These are phyloP conservation scores for Ataeniobius toweri DNA, from an alignment of 2,797 vertebrate genomes.

Conservation along the genomic window DNA sequence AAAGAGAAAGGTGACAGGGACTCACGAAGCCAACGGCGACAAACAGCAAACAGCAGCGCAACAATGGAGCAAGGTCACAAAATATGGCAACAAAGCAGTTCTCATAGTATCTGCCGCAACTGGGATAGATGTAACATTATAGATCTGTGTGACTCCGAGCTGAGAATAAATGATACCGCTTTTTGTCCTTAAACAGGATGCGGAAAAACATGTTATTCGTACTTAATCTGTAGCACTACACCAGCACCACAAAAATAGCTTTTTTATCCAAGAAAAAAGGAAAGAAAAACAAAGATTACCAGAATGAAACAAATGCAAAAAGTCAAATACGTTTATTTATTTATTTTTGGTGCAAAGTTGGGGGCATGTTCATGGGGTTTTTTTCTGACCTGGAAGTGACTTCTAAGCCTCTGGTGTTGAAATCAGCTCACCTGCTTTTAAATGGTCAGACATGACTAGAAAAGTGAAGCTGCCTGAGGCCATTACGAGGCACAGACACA, in stretches of 20 bases:
- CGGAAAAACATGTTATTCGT: background rate
- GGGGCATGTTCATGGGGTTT: slow-evolving; percentile 8
- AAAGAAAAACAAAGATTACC: slow-evolving; percentile 22
- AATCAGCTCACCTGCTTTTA: slow-evolving; percentile 54
- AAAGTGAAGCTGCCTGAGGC: slow-evolving; percentile 55
- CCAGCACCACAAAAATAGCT: background rate
- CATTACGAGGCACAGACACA: slow-evolving; percentile 38
- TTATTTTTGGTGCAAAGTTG: background rate
- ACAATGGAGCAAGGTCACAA: slow-evolving; percentile 22
- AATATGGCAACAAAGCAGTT: slow-evolving; percentile 44
- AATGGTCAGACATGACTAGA: slow-evolving; percentile 39
- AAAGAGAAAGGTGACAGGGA: slow-evolving; percentile 73
- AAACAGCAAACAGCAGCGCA: slow-evolving; percentile 28
- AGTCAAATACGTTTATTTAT: background rate
- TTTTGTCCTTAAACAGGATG: slow-evolving; percentile 16
- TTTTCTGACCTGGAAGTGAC: slow-evolving; percentile 17
- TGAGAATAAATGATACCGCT: background rate
- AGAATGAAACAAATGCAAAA: slow-evolving; percentile 22
- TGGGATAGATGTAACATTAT: slow-evolving; percentile 30
- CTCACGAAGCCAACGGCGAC: slow-evolving; percentile 47
- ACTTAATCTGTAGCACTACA: background rate
- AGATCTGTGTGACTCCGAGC: slow-evolving; percentile 8
- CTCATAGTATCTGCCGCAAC: slow-evolving; percentile 19
- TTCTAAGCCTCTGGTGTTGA: slow-evolving; percentile 34
- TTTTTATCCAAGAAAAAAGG: slow-evolving; percentile 1